Evolutionary conservation across 2,888 invertebrate genomes (phyloP).

Genomic region (Prosapia bicincta): DNA sequence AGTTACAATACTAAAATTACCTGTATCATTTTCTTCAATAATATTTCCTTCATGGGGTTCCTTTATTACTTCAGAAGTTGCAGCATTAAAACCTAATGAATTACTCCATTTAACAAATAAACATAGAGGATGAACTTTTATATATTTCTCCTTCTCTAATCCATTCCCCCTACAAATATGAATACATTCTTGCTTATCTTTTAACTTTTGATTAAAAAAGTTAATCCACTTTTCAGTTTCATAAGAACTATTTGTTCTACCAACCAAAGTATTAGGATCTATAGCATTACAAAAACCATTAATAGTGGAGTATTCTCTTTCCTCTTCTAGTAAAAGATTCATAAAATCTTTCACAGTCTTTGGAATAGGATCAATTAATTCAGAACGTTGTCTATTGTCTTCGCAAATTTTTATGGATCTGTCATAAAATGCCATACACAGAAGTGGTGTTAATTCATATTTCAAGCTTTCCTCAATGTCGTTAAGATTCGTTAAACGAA

Average conservation of each 20-base stretch:
- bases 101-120: constrained; percentile 19
- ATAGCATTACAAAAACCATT: constrained; percentile 8
- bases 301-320: not conserved
- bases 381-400: not conserved
- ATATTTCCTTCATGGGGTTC: not conserved
- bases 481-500: not conserved
- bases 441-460: constrained; percentile 9
- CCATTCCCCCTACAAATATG: not conserved
- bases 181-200: not conserved
- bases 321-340: not conserved
- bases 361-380: constrained; percentile 1
- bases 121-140: constrained; percentile 22
- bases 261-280: not conserved
- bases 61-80: not conserved
- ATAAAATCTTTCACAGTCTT: not conserved
- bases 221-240: constrained; percentile 3
- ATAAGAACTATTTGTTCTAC: constrained; percentile 3
- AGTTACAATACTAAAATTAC: too few species aligned
- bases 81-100: not conserved
- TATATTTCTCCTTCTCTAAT: too few species aligned
- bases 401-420: constrained; percentile 6
- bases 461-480: not conserved
- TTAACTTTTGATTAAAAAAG: not conserved
- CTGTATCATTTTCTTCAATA: not conserved
- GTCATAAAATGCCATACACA: constrained; percentile 19